Evolutionary conservation across 2,113 vertebrate genomes (phyloP).

Genomic region (Phylloscopus whistleri): DNA sequence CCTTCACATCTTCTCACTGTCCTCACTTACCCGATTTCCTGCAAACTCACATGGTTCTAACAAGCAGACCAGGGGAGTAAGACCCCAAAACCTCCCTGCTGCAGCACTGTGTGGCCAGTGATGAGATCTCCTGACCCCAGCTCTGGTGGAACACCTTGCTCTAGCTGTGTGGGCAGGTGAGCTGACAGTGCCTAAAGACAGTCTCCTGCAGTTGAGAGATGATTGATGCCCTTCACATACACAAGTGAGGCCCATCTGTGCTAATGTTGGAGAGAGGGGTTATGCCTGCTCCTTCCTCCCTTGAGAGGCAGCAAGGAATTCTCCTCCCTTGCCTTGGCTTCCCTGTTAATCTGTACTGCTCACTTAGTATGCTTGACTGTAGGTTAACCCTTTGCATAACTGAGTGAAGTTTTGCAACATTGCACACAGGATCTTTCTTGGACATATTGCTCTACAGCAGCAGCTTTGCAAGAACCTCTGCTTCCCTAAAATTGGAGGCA

Average conservation of each 20-base stretch:
- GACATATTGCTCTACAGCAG: neutral
- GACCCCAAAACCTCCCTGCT: neutral
- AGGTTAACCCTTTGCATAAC: neutral
- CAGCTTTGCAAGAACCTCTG: neutral
- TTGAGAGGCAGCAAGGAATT: neutral
- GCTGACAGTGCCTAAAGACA: neutral
- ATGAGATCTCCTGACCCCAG: neutral
- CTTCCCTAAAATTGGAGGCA: neutral
- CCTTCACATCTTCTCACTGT: neutral
- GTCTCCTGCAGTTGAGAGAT: neutral
- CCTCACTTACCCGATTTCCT: neutral
- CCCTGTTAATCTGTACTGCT: neutral
- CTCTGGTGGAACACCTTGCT: neutral
- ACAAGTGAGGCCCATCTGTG: neutral
- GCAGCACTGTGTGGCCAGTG: rapidly evolving
- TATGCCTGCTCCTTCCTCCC: neutral
- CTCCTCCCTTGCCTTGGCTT: neutral
- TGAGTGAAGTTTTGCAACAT: neutral
- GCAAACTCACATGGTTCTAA: neutral
- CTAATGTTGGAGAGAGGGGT: neutral
- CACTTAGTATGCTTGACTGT: neutral
- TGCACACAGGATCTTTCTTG: neutral
- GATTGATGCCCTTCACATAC: neutral
- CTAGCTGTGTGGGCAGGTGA: neutral
- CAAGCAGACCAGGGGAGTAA: rapidly evolving